A percentile compares a stretch with the other conserved stretches of the same genome.
Evolutionary conservation across 2,113 vertebrate genomes (phyloP).

Genomic region (Gobiocypris rarus): DNA sequence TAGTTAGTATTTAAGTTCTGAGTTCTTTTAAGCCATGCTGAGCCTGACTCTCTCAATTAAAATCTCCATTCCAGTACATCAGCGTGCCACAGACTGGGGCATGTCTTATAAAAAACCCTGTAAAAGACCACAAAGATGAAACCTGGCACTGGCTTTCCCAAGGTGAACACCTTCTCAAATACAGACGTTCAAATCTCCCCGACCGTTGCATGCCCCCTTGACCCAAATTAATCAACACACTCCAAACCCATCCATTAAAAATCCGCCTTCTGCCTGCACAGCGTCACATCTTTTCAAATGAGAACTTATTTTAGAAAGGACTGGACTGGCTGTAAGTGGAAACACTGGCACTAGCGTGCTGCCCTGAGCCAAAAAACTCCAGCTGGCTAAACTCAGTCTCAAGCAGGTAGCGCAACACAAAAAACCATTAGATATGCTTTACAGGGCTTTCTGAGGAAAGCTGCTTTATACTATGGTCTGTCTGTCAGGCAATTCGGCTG

Average conservation of each 20-base stretch:
- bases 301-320: conserved; percentile 44
- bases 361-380: conserved; percentile 40
- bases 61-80: conserved; percentile 62
- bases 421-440: conserved; percentile 46
- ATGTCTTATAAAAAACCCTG: background rate
- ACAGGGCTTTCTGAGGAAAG: conserved; percentile 17
- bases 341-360: conserved; percentile 53
- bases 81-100: conserved; percentile 5
- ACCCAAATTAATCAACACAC: conserved; percentile 47
- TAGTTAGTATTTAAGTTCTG: background rate
- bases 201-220: conserved; percentile 55
- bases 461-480: conserved; percentile 26
- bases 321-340: conserved; percentile 45
- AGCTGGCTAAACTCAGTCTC: conserved; percentile 54
- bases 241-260: conserved; percentile 40
- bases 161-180: conserved; percentile 10
- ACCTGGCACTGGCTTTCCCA: conserved; percentile 32
- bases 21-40: conserved; percentile 22
- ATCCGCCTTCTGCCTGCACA: conserved; percentile 35
- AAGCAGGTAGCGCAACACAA: conserved; percentile 50
- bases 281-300: background rate
- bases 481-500: background rate
- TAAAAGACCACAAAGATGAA: conserved; percentile 54
- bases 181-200: conserved; percentile 31
- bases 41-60: conserved; percentile 46